Base-by-base conservation (phyloP, 2,113 vertebrate genomes). In the Tyto alba region DNA sequence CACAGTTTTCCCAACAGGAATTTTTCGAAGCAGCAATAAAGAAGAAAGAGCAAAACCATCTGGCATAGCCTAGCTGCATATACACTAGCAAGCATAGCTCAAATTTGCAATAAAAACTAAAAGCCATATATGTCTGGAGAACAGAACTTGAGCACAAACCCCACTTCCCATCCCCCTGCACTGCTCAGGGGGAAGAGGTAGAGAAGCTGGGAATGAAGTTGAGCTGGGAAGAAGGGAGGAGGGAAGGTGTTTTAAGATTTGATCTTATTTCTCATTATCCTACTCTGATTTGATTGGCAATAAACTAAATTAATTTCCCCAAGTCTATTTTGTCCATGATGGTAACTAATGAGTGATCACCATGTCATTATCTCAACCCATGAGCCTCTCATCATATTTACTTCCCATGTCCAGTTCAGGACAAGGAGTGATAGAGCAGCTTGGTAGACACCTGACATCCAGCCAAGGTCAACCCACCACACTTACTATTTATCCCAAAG, bases 131-230 rank as follows among this genome's bases (percentile, higher is more conserved):
- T 25, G 8, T n/a, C 30, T 86, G 36, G 23, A 17, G 43, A 80
- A 59, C 11, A 23, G 29, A 80, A 53, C 23, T 59, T 88, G 55
- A 38, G 34, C 27, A 50, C 9, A 55, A 10, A 2, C 4, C 5
- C 14, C 7, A 30, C 50, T 72, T 4, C 13, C 20, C 11, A 19
- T 26, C 2, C 19, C 7, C 4, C 16, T 41, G 25, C 2, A 0
- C 26, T 52, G 34, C 26, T 60, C 38, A 56, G 17, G 4, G 1
- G 1, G 3, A 73, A 26, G 15, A 75, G 16, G 2, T 11, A 43
- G 43, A 64, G 11, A 84, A 89, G 18, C 26, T 6, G 5, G 30
- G 36, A 81, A 7, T 53, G 26, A 80, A 62, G 6, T 1, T 56
- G 30, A 69, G 30, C 21, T 12, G 43, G 7, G 11, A 85, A 66